Evolutionary conservation across 2,888 invertebrate genomes (phyloP).

Genomic region (Cerceris rybyensis): DNA sequence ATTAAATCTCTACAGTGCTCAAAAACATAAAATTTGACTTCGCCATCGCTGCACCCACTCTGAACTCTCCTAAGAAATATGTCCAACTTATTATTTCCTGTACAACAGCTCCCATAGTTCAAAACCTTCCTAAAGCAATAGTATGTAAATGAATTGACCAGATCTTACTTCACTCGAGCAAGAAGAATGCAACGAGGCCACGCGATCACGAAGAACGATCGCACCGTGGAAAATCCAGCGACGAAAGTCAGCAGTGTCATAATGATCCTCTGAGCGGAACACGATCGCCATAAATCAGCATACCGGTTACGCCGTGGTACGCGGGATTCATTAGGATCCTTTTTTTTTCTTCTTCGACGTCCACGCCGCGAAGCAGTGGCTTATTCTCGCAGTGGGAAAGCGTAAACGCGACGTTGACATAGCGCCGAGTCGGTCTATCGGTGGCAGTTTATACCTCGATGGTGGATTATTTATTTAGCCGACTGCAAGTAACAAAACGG

Average conservation of each 20-base stretch:
- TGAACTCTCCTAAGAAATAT: no score
- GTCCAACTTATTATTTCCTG: no score
- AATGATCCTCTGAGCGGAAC: conserved; percentile 62
- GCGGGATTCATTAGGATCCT: conserved; percentile 64
- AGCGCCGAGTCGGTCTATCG: conserved; percentile 49
- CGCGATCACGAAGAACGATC: conserved; percentile 3
- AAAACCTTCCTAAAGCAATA: no score
- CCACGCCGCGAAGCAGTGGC: not conserved
- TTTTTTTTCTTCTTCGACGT: conserved; percentile 9
- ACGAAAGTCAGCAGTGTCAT: conserved; percentile 66
- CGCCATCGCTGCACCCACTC: no score
- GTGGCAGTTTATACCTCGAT: conserved; percentile 49
- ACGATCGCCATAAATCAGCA: conserved; percentile 66
- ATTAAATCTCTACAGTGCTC: no score
- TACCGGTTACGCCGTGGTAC: conserved; percentile 50
- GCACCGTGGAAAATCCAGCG: conserved; percentile 49
- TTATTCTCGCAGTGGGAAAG: conserved; percentile 51
- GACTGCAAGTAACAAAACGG: conserved; percentile 40
- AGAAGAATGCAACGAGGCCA: not conserved
- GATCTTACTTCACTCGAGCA: no score
- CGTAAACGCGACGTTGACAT: conserved; percentile 55
- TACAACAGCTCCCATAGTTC: no score
- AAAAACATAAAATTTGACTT: no score
- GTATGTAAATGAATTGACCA: no score
- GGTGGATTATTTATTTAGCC: conserved; percentile 50